A percentile compares a stretch with the other conserved stretches of the same genome.
phyloP scores from a whole-genome alignment of 92 coral and sea anemone species.

The Porites lobata region DNA sequence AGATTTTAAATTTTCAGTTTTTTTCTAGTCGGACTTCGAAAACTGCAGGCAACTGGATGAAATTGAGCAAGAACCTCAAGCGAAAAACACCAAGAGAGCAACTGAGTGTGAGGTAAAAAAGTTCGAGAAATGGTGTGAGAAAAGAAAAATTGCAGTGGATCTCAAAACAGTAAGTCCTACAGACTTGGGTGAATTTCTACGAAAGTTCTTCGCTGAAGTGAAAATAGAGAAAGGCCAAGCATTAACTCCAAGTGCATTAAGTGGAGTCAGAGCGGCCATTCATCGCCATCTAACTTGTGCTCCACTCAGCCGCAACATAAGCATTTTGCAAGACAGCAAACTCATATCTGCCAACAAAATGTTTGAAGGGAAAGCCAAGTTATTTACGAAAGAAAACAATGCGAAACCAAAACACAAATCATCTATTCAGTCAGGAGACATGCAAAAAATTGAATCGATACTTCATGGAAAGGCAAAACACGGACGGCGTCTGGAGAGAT shows the following conservation, averaged over 20 bases:
- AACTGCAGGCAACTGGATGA: slow-evolving; percentile 17
- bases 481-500: slow-evolving; percentile 29
- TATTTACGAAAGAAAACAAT: slow-evolving; percentile 42
- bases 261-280: too few relatives aligned
- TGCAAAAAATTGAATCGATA: neutral
- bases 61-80: slow-evolving; percentile 31
- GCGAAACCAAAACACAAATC: slow-evolving; percentile 46
- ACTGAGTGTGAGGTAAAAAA: neutral
- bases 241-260: too few relatives aligned
- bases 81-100: slow-evolving; percentile 28
- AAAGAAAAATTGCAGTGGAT: neutral
- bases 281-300: too few relatives aligned
- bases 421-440: neutral
- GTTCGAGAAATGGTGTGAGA: neutral
- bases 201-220: too few relatives aligned
- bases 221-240: too few relatives aligned
- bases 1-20: slow-evolving; percentile 3
- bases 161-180: neutral
- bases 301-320: neutral
- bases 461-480: neutral
- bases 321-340: slow-evolving; percentile 58
- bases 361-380: slow-evolving; percentile 52
- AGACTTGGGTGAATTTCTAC: too few relatives aligned
- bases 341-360: slow-evolving; percentile 45
- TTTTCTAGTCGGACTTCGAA: neutral